Conservation (phyloP, 2,888 invertebrate species). For the Stenichneumon culpator region DNA sequence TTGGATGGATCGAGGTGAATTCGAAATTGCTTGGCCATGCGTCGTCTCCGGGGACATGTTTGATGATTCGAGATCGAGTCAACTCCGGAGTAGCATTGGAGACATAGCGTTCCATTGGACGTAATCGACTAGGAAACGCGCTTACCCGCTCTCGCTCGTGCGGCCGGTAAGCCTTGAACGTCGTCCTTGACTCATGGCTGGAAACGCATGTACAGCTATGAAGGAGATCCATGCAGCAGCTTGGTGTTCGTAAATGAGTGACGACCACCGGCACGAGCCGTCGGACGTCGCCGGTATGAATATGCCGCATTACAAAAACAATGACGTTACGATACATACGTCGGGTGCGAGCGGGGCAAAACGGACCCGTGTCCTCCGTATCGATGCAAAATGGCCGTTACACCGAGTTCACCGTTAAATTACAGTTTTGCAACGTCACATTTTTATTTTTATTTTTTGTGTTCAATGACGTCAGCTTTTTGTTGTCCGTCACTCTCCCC, state of each 20-base stretch:
- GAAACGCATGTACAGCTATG: conserved; percentile 54
- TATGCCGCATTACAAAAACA: conserved; percentile 20
- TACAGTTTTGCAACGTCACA: no score
- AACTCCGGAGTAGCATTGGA: conserved; percentile 20
- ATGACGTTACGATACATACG: conserved; percentile 23
- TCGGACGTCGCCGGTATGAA: conserved; percentile 28
- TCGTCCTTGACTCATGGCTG: conserved; percentile 72
- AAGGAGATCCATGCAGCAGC: conserved; percentile 1
- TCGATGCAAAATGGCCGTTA: no score
- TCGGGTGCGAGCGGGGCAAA: no score
- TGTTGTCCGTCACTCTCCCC: no score
- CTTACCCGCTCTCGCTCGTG: conserved; percentile 36
- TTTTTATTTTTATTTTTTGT: no score
- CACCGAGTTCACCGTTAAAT: no score
- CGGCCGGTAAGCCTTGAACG: conserved; percentile 72
- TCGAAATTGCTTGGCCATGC: conserved; percentile 11
- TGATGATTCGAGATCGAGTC: conserved; percentile 54
- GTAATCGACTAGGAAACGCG: conserved; percentile 76
- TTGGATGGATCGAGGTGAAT: background rate
- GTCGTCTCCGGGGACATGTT: conserved; percentile 19
- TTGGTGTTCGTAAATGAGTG: conserved; percentile 42
- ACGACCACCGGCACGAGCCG: conserved; percentile 26
- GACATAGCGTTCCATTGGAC: conserved; percentile 62
- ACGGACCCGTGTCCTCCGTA: no score
- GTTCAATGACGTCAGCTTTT: no score